Evolutionary conservation across 2,888 invertebrate genomes (phyloP), one percentile per base, ranked within the genome.

Genomic region (Pachydiplax longipennis): DNA sequence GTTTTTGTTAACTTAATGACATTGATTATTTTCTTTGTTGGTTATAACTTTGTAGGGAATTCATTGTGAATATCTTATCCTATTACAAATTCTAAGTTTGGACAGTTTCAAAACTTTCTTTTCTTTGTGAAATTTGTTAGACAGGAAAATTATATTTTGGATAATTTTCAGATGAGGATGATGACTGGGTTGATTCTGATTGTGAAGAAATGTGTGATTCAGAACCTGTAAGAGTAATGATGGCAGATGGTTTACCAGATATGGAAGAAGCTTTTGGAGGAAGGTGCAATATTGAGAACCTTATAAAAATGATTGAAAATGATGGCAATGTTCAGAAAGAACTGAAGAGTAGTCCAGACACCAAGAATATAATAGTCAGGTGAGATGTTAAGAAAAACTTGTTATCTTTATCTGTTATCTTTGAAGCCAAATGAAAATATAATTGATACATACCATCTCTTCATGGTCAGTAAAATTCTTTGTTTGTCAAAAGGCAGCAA

Each of bases 171-270:
- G 95, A 95, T 61, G 94, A 94, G 22, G 93, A 94, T n/a, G 93
- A 93, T 83, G 94, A 94, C 48, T 91, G 92, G 31, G 94, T 94
- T n/a, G 92, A 94, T 91, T 95, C 94, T 83, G 95, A 94, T 91
- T 93, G 92, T 90, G 94, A 94, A 91, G 94, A 94, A 90, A 93
- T 93, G n/a, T 93, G 93, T 12, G 92, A 91, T 81, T 93, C 93
- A 91, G 94, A 94, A 37, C 92, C 91, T 81, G 92, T 92, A 48
- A 93, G 93, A 82, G 91, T 92, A 22, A 92, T 92, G 35, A 31
- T 61, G 37, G 61, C 25, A 18, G 58, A 37, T 61, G 61, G 61
- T 35, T 12, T 87, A 4, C 87, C 87, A 37, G 87, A 87, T 10
- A 61, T 80, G 40, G 80, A 90, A 40, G 80, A 53, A 15, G 53